Evolutionary conservation across 2,113 vertebrate genomes (phyloP).

Genomic region (human): DNA sequence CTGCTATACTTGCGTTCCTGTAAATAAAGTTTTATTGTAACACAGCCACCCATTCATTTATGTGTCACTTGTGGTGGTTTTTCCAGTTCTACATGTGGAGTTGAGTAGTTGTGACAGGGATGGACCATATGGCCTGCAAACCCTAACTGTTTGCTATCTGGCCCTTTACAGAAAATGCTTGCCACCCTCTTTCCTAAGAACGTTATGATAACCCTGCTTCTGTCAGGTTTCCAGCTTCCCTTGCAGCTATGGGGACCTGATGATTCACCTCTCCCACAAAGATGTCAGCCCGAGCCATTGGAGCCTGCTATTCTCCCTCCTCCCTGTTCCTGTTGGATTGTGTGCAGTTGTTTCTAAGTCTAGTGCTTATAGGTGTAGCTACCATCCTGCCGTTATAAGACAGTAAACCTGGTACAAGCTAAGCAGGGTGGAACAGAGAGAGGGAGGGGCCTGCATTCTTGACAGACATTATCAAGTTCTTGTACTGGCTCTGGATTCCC

Average conservation of each 20-base stretch:
- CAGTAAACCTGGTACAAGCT: neutral
- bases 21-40: neutral
- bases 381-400: neutral
- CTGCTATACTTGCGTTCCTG: neutral
- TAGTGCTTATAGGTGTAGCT: neutral
- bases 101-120: neutral
- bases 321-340: neutral
- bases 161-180: neutral
- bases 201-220: accelerated
- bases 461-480: accelerated
- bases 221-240: neutral
- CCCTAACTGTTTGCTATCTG: neutral
- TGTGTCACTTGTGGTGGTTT: accelerated
- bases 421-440: neutral
- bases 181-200: neutral
- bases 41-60: neutral
- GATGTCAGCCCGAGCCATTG: neutral
- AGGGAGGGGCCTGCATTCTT: neutral
- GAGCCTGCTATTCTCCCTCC: neutral
- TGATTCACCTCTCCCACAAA: neutral
- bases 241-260: neutral
- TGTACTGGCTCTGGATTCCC: accelerated
- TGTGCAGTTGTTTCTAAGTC: neutral
- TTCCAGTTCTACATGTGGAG: neutral
- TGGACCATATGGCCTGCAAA: neutral